Conservation (phyloP, 2,797 vertebrate species). For the Coreius guichenoti region DNA sequence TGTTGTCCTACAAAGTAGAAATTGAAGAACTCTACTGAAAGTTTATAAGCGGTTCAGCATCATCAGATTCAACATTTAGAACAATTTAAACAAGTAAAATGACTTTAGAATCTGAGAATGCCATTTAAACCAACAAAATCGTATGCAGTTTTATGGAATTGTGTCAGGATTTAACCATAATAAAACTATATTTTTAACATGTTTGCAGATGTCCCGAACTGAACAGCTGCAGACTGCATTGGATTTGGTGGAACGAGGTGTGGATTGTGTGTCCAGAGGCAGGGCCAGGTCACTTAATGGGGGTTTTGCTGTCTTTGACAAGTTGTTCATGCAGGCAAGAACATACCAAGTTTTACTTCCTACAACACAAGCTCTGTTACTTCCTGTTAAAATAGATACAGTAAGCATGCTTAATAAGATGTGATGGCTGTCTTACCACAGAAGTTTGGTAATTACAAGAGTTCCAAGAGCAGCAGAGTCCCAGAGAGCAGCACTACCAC, state of each 20-base stretch:
- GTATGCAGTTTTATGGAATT: neutral
- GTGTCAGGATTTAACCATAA: neutral
- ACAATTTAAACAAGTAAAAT: neutral
- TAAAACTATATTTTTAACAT: slow-evolving; percentile 25
- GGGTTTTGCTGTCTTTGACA: slow-evolving; percentile 77
- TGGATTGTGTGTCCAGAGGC: slow-evolving; percentile 74
- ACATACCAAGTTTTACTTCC: neutral
- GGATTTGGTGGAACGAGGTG: slow-evolving; percentile 78
- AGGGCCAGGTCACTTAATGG: slow-evolving; percentile 66
- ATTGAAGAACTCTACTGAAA: neutral
- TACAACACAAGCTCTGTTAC: neutral
- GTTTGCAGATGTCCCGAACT: slow-evolving; percentile 51
- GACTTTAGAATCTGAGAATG: neutral
- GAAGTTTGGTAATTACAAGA: slow-evolving; percentile 48
- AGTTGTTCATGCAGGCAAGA: slow-evolving; percentile 81
- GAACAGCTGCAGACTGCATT: slow-evolving; percentile 78
- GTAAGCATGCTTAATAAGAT: neutral
- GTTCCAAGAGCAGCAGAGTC: slow-evolving; percentile 46
- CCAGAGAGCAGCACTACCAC: slow-evolving; percentile 34
- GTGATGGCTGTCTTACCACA: slow-evolving; percentile 29
- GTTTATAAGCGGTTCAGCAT: neutral
- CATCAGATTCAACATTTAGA: neutral
- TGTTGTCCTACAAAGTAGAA: neutral
- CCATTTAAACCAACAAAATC: neutral
- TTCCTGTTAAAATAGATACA: neutral